These are phyloP conservation scores for Catharus fuscescens DNA, from an alignment of 2,113 vertebrate genomes.

Conservation along the genomic window DNA sequence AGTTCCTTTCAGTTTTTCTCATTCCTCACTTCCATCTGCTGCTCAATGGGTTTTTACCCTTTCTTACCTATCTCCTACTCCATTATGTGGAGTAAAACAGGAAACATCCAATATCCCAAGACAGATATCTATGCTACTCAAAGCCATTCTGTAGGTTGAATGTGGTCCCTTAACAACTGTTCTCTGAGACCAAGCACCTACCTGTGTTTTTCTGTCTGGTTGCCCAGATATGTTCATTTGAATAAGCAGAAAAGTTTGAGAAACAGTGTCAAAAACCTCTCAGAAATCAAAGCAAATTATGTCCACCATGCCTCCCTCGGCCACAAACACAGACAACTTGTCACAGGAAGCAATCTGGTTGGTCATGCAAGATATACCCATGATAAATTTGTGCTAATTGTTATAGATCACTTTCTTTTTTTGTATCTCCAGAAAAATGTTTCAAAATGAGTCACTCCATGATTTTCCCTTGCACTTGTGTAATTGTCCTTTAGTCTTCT, in stretches of 20 bases:
- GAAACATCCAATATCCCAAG: background rate
- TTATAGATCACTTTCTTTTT: background rate
- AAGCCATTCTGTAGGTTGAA: background rate
- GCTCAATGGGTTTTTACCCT: background rate
- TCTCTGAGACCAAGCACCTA: background rate
- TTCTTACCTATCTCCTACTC: background rate
- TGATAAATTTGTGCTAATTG: background rate
- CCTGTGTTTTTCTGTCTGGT: background rate
- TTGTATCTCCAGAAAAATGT: background rate
- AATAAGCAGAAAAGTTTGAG: background rate
- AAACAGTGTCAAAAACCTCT: background rate
- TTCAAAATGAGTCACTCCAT: background rate
- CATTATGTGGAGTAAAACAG: background rate
- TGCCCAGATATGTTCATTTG: background rate
- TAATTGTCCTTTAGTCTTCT: background rate
- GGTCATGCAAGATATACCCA: background rate
- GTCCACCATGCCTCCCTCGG: fast-evolving
- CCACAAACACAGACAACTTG: background rate
- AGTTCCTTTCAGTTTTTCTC: background rate
- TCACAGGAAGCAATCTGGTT: background rate
- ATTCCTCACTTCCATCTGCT: background rate
- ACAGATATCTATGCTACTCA: fast-evolving
- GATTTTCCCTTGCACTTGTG: background rate
- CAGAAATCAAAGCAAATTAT: background rate
- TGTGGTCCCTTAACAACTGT: background rate